Evolutionary conservation across 2,888 invertebrate species (phyloP), one percentile per base, ranked within the genome.

Genomic region (Dorcus parallelipipedus): DNA sequence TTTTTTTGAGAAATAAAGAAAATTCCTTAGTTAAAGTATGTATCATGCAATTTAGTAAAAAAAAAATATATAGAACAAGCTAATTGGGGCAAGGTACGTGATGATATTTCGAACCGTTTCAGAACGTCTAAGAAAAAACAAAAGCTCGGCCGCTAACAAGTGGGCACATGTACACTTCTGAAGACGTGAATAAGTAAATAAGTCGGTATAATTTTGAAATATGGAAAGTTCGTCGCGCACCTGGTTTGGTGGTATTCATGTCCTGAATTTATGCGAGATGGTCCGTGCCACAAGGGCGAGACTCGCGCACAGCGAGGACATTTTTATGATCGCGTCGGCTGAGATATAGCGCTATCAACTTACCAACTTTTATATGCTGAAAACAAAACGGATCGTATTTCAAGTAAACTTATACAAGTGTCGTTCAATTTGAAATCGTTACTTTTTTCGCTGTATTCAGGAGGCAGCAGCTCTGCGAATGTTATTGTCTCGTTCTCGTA

Each of bases 321-420:
- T 78, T 78, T 78, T 78, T 78, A 78, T 76, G 77, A 76, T 74
- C 75, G 69, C 71, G 75, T 73, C 76, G 76, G 74, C 72, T 69
- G 74, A 78, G 75, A 77, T 77, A 78, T 78, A 78, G 78, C 76
- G 73, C 76, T 78, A 78, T 78, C 78, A 76, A 69, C 75, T 78
- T 78, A 78, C 78, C 73, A 74, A 75, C 74, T 75, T 76, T 76
- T 76, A 77, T 76, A 73, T 70, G 75, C 70, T 76, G 76, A 77
- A 77, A 77, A 76, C 75, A 76, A 76, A 77, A 77, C 76, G 74
- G 73, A 77, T 78, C 76, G 75, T 76, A 73, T 78, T 77, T 75
- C 78, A 76, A 67, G 61, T 66, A 70, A 68, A 71, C 72, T 72
- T 73, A 73, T 73, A 74, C 73, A 73, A 75, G 74, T 73, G 76